Percentiles rank a stretch among this genome's conserved stretches.
Evolutionary conservation across 2,113 vertebrate genomes (phyloP).

Genomic region (Bos taurus): DNA sequence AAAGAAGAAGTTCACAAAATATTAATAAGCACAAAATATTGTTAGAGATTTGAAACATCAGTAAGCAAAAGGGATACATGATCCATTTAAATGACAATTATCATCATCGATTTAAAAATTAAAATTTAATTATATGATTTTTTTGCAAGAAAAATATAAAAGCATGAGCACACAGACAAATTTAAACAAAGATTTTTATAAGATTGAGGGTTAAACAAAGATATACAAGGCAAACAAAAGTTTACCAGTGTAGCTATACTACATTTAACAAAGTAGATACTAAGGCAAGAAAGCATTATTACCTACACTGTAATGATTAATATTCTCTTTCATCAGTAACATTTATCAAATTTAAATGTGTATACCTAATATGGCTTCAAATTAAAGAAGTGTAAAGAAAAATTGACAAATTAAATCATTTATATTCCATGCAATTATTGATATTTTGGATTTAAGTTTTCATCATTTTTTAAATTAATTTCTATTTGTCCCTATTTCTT

Average conservation of each 20-base stretch:
- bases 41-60: neutral
- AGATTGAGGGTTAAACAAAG: neutral
- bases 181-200: neutral
- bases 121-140: neutral
- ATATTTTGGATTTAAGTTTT: neutral
- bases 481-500: neutral
- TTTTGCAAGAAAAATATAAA: neutral
- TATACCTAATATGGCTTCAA: neutral
- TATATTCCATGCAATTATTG: neutral
- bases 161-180: neutral
- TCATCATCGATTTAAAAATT: neutral
- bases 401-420: neutral
- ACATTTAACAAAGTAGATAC: neutral
- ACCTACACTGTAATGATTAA: neutral
- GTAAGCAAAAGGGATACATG: neutral
- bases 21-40: neutral
- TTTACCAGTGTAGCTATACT: neutral
- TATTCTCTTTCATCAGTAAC: neutral
- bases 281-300: neutral
- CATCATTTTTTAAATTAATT: neutral
- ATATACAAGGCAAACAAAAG: neutral
- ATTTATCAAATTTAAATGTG: neutral
- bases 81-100: neutral
- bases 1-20: neutral
- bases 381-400: neutral